phyloP scores from a whole-genome alignment of 35 echinoderm and acorn worm genomes.

The Lytechinus pictus region DNA sequence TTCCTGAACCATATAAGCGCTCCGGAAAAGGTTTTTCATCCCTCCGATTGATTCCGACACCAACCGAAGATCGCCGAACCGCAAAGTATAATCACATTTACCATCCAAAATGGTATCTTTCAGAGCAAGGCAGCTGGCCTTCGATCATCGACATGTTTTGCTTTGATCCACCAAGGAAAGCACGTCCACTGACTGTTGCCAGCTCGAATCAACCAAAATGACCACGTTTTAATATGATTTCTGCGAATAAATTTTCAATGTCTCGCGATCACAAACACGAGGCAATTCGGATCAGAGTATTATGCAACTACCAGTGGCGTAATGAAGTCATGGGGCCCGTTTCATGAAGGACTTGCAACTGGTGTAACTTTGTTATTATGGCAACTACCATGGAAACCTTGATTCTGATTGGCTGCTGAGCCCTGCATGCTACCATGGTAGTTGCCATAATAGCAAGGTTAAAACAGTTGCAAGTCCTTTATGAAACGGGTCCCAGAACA shows the following conservation, averaged over 20 bases:
- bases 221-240: neutral
- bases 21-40: neutral
- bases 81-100: neutral
- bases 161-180: neutral
- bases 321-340: no score
- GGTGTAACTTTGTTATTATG: no score
- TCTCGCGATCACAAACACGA: neutral
- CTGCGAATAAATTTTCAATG: neutral
- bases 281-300: neutral
- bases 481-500: no score
- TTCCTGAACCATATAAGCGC: neutral
- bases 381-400: no score
- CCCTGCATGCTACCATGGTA: no score
- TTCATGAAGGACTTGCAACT: no score
- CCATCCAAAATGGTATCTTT: neutral
- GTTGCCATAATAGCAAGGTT: no score
- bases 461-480: no score
- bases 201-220: constrained; percentile 1
- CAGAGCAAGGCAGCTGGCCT: neutral
- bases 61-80: neutral
- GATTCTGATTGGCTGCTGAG: no score
- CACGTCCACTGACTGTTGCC: neutral
- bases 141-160: neutral
- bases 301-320: neutral
- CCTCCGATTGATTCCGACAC: neutral